Conservation (phyloP, 1,140 invertebrate genomes). For the Ostrea edulis region DNA sequence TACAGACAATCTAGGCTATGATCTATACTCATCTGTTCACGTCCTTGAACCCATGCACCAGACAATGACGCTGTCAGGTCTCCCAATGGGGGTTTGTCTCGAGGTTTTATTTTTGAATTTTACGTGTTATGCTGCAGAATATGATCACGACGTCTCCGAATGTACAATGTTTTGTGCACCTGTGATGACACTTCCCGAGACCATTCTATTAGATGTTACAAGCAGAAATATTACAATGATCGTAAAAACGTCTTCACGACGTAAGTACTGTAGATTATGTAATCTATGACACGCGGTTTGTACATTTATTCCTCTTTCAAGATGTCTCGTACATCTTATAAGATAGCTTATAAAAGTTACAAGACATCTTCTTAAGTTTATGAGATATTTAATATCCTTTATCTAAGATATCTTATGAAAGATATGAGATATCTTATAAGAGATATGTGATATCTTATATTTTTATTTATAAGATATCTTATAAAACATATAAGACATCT, state of each 20-base stretch:
- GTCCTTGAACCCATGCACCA: background rate
- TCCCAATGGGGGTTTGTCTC: background rate
- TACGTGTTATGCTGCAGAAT: background rate
- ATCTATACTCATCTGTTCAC: background rate
- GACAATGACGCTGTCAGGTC: background rate
- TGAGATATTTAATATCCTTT: too few relatives aligned
- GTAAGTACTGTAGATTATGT: background rate
- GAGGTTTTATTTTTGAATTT: background rate
- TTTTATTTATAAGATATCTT: too few relatives aligned
- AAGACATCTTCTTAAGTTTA: too few relatives aligned
- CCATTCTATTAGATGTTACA: background rate
- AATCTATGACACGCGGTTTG: too few relatives aligned
- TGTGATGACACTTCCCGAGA: background rate
- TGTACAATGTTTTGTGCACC: conserved; percentile 1
- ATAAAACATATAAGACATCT: too few relatives aligned
- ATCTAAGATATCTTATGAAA: too few relatives aligned
- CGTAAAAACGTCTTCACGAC: background rate
- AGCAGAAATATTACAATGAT: background rate
- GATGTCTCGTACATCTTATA: too few relatives aligned
- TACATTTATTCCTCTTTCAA: background rate
- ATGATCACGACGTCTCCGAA: background rate
- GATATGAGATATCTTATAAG: too few relatives aligned
- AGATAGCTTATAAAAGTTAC: background rate
- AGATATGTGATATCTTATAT: too few relatives aligned
- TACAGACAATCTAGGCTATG: background rate